These are phyloP conservation scores for Rhinopomastus cyanomelas DNA, from an alignment of 2,113 vertebrate genomes.

Conservation along the genomic window DNA sequence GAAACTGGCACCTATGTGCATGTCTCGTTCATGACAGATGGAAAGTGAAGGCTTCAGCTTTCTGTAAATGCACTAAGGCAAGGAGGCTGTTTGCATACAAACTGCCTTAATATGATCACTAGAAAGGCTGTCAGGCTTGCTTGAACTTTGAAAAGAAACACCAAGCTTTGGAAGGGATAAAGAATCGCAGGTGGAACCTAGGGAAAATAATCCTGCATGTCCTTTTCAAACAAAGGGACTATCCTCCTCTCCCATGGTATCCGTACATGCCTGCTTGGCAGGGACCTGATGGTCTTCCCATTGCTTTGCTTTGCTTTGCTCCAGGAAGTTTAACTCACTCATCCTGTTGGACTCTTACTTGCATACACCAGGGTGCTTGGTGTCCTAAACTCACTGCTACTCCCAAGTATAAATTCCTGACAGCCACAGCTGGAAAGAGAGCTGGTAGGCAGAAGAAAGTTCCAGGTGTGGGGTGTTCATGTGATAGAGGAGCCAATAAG, in stretches of 20 bases:
- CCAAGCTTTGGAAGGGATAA: neutral
- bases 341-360: too few species aligned
- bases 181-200: neutral
- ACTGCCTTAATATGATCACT: neutral
- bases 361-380: neutral
- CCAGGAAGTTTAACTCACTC: neutral
- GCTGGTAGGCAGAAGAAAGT: neutral
- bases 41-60: neutral
- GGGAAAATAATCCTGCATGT: neutral
- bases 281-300: fast-evolving
- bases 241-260: neutral
- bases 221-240: neutral
- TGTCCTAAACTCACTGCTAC: neutral
- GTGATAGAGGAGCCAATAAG: neutral
- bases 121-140: neutral
- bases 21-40: neutral
- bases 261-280: neutral
- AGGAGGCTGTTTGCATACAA: neutral
- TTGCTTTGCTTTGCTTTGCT: neutral
- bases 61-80: neutral
- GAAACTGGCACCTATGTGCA: neutral
- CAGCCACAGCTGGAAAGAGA: neutral
- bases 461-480: neutral
- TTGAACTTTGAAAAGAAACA: neutral
- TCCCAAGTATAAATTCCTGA: neutral